phyloP scores from a whole-genome alignment of 2,797 vertebrate species.

The Caiman crocodilus region DNA sequence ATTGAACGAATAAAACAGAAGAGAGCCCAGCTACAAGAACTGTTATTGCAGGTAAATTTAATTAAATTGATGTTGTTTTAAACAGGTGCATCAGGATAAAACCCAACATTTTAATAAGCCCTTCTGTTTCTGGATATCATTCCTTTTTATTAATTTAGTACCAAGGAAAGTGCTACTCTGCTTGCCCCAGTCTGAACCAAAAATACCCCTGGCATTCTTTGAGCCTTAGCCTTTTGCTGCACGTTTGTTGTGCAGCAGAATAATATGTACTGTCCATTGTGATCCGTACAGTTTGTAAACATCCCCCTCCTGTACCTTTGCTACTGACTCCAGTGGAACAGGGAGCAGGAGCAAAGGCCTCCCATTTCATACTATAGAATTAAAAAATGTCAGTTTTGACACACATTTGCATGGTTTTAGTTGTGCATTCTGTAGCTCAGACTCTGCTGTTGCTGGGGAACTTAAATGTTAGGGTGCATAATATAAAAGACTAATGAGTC shows the following conservation, averaged over 20 bases:
- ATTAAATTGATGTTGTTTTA: background rate
- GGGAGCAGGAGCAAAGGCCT: background rate
- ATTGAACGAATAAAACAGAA: conserved; percentile 91
- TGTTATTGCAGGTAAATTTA: conserved; percentile 87
- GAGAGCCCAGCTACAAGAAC: conserved; percentile 88
- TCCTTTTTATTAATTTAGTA: background rate
- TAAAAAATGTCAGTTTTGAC: background rate
- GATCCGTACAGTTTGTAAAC: background rate
- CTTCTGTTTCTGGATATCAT: background rate
- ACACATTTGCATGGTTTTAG: background rate
- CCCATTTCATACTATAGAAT: background rate
- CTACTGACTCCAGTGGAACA: background rate
- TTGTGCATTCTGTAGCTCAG: background rate
- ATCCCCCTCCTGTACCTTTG: background rate
- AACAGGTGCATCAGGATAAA: background rate
- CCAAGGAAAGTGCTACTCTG: background rate
- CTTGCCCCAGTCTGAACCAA: background rate
- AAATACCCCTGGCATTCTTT: background rate
- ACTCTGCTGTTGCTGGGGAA: background rate
- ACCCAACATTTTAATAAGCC: background rate
- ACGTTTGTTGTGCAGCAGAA: background rate
- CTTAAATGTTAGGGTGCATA: background rate
- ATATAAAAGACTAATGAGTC: background rate
- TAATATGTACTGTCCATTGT: rapidly evolving
- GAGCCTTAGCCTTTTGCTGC: background rate